Percentiles rank a stretch among this genome's conserved stretches.
Conservation (phyloP, 2,888 invertebrate genomes). For the Leucophenga maculata region DNA sequence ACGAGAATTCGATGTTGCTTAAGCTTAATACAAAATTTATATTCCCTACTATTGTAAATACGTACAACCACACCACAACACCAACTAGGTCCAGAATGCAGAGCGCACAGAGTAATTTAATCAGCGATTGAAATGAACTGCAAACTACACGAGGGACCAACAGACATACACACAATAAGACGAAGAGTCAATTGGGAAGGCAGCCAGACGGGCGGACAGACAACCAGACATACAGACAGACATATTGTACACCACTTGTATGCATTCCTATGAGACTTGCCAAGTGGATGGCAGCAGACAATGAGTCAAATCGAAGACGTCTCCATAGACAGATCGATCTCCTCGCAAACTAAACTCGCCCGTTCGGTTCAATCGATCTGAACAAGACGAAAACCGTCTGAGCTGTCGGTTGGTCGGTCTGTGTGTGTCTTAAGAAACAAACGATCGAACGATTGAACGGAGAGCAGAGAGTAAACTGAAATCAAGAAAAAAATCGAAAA, state of each 20-base stretch:
- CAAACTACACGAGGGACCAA: constrained; percentile 3
- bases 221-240: constrained; percentile 3
- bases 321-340: not conserved
- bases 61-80: not conserved
- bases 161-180: not conserved
- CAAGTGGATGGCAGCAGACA: constrained; percentile 5
- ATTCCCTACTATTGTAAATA: not conserved
- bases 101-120: constrained; percentile 1
- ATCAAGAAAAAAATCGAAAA: no score
- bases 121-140: constrained; percentile 18
- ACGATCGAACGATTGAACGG: not conserved
- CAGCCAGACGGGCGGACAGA: not conserved
- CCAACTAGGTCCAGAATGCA: not conserved
- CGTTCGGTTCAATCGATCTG: constrained; percentile 12
- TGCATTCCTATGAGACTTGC: not conserved
- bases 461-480: not conserved
- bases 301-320: constrained; percentile 16
- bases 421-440: not conserved
- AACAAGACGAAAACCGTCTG: not conserved
- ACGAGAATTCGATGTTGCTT: constrained; percentile 12
- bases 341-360: not conserved
- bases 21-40: constrained; percentile 9
- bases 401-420: not conserved
- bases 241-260: not conserved
- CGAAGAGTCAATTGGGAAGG: not conserved